Conservation (phyloP, 1,140 invertebrate genomes). For the Homarus americanus region DNA sequence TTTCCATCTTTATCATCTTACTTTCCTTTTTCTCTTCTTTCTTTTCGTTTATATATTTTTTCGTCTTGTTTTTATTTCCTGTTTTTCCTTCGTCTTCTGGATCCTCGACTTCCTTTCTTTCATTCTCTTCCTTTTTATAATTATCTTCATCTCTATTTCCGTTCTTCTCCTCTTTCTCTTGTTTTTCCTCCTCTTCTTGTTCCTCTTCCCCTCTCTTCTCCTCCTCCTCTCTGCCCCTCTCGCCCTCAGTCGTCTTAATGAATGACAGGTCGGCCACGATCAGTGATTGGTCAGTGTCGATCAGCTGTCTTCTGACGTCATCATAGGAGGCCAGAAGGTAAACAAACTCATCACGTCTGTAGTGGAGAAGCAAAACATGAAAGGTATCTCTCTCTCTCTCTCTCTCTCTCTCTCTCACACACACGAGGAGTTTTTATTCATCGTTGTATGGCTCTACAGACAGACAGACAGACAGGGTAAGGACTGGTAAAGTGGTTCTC, state of each 20-base stretch:
- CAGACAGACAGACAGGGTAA: neutral
- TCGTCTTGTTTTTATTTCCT: neutral
- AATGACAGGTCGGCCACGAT: neutral
- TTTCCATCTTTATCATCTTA: neutral
- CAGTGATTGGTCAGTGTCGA: neutral
- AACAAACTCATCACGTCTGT: constrained; percentile 15
- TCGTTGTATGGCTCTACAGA: neutral
- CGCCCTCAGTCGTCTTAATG: neutral
- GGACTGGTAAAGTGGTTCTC: too few relatives aligned
- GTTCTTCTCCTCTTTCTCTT: neutral
- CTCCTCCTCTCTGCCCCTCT: neutral
- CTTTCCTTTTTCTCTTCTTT: neutral
- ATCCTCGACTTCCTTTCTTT: neutral
- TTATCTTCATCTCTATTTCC: too few relatives aligned
- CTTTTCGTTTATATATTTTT: neutral
- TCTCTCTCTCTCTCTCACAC: neutral
- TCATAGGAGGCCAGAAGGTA: neutral
- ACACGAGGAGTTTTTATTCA: neutral
- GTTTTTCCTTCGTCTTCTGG: neutral
- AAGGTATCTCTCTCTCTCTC: too few relatives aligned
- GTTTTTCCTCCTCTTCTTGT: too few relatives aligned
- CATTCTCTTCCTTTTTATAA: neutral
- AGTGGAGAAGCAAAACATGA: too few relatives aligned
- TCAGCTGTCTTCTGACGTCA: neutral
- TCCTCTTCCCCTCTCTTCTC: neutral